phyloP scores from a whole-genome alignment of 2,888 invertebrate species.

The Meghimatium bilineatum region DNA sequence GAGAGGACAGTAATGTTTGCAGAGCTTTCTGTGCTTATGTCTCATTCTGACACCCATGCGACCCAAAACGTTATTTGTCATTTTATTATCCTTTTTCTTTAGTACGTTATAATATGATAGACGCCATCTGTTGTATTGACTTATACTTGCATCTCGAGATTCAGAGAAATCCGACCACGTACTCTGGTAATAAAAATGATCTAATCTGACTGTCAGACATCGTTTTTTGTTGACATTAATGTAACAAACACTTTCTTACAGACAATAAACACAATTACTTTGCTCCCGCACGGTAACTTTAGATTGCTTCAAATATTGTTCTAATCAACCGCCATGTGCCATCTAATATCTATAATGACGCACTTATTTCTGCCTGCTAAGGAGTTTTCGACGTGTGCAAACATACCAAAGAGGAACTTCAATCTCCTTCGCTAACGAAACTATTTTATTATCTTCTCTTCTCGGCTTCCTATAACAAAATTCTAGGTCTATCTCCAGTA shows the following conservation, averaged over 20 bases:
- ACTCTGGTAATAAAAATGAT: not conserved
- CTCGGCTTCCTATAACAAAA: not conserved
- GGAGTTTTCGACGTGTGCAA: not conserved
- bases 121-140: not conserved
- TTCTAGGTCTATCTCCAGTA: not conserved
- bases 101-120: no score
- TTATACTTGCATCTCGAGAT: no score
- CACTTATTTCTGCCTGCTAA: not conserved
- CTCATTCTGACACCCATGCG: no score
- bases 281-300: not conserved
- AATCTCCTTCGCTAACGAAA: not conserved
- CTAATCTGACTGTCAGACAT: conserved; percentile 2
- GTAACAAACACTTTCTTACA: conserved; percentile 9
- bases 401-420: not conserved
- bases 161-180: not conserved
- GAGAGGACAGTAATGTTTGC: no score
- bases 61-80: no score
- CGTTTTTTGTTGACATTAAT: conserved; percentile 15
- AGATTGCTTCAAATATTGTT: conserved; percentile 23
- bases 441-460: conserved; percentile 8
- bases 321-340: not conserved
- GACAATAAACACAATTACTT: conserved; percentile 22
- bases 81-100: no score
- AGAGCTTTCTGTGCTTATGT: no score
- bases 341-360: conserved; percentile 12